A percentile compares a stretch with the other conserved stretches of the same genome.
Conservation (phyloP, 2,888 invertebrate species). For the Stenodera caucasica region DNA sequence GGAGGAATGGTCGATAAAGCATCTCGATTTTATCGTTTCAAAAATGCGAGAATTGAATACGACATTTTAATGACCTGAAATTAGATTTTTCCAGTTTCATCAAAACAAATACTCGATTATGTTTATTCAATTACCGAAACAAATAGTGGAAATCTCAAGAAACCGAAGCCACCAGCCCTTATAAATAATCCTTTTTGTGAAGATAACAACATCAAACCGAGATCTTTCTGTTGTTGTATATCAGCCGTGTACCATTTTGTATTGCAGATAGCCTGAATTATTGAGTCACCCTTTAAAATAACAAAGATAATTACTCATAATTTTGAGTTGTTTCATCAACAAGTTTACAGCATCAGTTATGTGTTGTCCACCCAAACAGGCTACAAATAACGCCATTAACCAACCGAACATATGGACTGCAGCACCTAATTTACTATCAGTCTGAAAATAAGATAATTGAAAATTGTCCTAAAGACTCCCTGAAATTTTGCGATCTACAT, state of each 20-base stretch:
- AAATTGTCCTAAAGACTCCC: neutral
- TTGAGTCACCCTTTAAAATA: neutral
- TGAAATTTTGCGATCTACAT: slow-evolving; percentile 1
- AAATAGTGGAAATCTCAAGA: slow-evolving; percentile 5
- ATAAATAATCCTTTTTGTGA: neutral
- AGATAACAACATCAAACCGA: neutral
- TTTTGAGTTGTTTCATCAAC: neutral
- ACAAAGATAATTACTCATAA: neutral
- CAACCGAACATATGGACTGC: slow-evolving; percentile 10
- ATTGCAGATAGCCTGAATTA: neutral
- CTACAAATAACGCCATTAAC: slow-evolving; percentile 12
- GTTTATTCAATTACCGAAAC: neutral
- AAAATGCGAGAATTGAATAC: slow-evolving; percentile 3
- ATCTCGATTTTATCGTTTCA: neutral
- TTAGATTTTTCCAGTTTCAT: neutral
- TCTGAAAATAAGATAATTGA: neutral
- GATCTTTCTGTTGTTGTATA: neutral
- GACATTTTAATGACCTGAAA: slow-evolving; percentile 11
- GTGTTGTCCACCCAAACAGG: slow-evolving; percentile 16
- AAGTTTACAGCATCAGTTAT: slow-evolving; percentile 12
- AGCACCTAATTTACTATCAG: neutral
- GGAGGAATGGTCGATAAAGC: no score
- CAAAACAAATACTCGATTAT: neutral
- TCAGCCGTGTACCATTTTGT: slow-evolving; percentile 5
- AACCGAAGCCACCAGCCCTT: neutral